Percentiles rank a stretch among this genome's conserved stretches.
phyloP scores from a whole-genome alignment of 37 sponge, comb jelly and placozoan genomes.

The Amphimedon queenslandica region DNA sequence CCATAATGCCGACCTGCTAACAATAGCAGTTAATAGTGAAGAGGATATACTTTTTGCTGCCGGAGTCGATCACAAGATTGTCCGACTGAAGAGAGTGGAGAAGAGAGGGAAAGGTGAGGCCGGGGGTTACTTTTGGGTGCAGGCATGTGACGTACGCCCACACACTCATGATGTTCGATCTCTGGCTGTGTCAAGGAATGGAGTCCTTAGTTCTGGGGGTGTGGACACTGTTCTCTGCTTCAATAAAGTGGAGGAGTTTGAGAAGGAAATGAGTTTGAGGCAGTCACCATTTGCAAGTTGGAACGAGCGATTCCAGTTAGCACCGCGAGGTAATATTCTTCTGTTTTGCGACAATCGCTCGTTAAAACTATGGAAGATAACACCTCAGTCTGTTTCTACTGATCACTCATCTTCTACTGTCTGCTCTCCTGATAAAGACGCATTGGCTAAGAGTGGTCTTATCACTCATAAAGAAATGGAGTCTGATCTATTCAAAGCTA shows the following conservation, averaged over 20 bases:
- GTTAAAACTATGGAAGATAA: conserved; percentile 40
- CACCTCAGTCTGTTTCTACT: not conserved
- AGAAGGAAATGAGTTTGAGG: not conserved
- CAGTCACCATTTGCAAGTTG: conserved; percentile 39
- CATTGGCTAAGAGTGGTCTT: not conserved
- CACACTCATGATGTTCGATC: conserved; percentile 76
- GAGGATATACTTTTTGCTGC: conserved; percentile 51
- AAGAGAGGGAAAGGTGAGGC: conserved; percentile 6
- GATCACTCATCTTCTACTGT: not conserved
- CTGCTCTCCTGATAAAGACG: not conserved
- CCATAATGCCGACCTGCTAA: conserved; percentile 65
- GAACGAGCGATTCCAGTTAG: conserved; percentile 18
- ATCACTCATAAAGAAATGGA: not conserved
- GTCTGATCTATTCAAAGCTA: conserved; percentile 1
- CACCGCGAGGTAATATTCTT: conserved; percentile 16
- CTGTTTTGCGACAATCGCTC: conserved; percentile 24
- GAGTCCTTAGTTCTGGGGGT: conserved; percentile 65
- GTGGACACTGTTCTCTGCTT: conserved; percentile 58
- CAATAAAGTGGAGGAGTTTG: conserved; percentile 16
- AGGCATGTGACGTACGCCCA: conserved; percentile 29
- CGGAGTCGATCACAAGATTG: conserved; percentile 73
- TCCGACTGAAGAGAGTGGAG: conserved; percentile 22
- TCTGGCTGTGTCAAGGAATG: conserved; percentile 32
- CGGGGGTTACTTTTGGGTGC: conserved; percentile 56
- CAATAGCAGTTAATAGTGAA: conserved; percentile 42